A percentile compares a stretch with the other conserved stretches of the same genome.
Evolutionary conservation across 2,113 vertebrate species (phyloP).

Genomic region (Hydropotes inermis): DNA sequence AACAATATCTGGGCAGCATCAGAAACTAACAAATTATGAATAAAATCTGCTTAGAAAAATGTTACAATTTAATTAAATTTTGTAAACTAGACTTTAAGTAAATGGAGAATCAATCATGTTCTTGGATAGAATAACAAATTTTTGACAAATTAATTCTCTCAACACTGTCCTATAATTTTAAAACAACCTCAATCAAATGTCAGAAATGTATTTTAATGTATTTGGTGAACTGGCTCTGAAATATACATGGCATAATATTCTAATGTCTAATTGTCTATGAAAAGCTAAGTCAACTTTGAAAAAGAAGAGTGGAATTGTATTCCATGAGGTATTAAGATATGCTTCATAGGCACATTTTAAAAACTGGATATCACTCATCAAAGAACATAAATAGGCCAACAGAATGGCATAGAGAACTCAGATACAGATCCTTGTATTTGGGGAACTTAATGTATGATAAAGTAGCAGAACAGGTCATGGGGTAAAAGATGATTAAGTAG

Average conservation of each 20-base stretch:
- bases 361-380: not conserved
- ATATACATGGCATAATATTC: not conserved
- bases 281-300: not conserved
- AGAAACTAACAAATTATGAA: not conserved
- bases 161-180: not conserved
- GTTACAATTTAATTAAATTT: constrained; percentile 6
- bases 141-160: not conserved
- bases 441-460: not conserved
- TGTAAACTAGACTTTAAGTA: not conserved
- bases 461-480: not conserved
- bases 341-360: not conserved
- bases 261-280: not conserved
- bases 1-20: not conserved
- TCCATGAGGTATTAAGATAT: not conserved
- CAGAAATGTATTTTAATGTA: not conserved
- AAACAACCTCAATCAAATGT: not conserved
- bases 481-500: not conserved
- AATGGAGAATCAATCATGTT: not conserved
- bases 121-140: not conserved
- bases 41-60: not conserved
- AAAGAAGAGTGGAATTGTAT: not conserved
- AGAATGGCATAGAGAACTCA: not conserved
- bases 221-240: not conserved
- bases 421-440: not conserved
- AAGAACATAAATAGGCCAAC: not conserved